These are phyloP conservation scores for Conus canariensis DNA, from an alignment of 2,888 invertebrate genomes.

Conservation along the genomic window DNA sequence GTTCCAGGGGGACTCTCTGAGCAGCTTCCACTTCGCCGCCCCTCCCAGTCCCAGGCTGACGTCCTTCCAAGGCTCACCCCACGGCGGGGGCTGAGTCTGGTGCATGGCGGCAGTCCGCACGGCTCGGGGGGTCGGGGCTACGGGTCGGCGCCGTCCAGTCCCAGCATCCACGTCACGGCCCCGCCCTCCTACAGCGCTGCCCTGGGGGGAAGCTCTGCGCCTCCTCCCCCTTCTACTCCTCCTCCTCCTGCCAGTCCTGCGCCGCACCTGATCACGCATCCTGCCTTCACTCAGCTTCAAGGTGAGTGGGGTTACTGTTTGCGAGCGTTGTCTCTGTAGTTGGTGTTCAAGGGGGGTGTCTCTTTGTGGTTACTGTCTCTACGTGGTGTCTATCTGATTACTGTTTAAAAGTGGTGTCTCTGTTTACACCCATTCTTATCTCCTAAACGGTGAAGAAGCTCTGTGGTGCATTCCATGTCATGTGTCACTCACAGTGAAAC, in stretches of 20 bases:
- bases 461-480: too few species aligned
- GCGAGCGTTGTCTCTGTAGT: too few species aligned
- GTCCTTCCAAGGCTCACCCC: background rate
- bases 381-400: too few species aligned
- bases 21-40: background rate
- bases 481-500: too few species aligned
- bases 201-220: background rate
- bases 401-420: too few species aligned
- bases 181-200: background rate
- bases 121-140: background rate
- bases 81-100: background rate
- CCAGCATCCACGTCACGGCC: background rate
- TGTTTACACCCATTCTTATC: too few species aligned
- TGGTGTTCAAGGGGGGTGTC: too few species aligned
- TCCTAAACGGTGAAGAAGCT: too few species aligned
- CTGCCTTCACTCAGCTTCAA: background rate
- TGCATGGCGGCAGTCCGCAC: background rate
- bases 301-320: background rate
- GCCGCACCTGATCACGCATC: background rate
- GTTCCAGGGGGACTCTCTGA: background rate
- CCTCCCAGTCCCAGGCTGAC: background rate
- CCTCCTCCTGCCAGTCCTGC: background rate
- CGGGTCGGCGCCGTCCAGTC: slow-evolving; percentile 4
- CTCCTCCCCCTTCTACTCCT: background rate
- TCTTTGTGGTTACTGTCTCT: too few species aligned